These are phyloP conservation scores for Cygnus buccinator DNA, from an alignment of 2,113 vertebrate species.

Conservation along the genomic window DNA sequence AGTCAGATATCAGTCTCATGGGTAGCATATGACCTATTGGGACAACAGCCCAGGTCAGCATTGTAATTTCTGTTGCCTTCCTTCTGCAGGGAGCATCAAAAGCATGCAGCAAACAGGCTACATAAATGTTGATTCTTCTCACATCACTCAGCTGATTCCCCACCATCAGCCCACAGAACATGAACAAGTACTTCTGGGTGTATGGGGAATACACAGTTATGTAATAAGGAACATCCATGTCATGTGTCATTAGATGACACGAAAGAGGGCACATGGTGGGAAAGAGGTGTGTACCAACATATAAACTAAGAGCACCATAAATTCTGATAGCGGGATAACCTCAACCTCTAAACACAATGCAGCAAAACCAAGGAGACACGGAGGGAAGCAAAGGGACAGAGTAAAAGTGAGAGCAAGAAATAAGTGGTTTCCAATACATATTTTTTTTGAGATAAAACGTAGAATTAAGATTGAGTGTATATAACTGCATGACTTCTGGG, in stretches of 20 bases:
- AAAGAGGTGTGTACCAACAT: background rate
- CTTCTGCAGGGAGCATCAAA: background rate
- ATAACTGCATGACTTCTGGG: constrained; percentile 46
- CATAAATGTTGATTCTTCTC: background rate
- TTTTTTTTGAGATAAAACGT: background rate
- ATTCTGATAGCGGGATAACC: background rate
- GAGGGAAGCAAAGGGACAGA: background rate
- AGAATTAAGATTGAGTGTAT: constrained; percentile 44
- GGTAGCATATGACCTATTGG: fast-evolving
- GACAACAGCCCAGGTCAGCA: background rate
- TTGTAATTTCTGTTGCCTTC: background rate
- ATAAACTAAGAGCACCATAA: background rate
- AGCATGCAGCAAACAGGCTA: fast-evolving
- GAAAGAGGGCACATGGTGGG: background rate
- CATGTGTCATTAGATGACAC: background rate
- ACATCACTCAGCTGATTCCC: background rate
- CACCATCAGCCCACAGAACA: background rate
- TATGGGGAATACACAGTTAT: fast-evolving
- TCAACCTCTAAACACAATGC: background rate
- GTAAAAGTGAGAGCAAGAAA: background rate
- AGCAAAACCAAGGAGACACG: background rate
- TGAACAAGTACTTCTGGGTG: background rate
- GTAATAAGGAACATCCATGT: background rate
- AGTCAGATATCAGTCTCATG: background rate
- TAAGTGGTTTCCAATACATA: background rate